A percentile compares a stretch with the other conserved stretches of the same genome.
phyloP scores from a whole-genome alignment of 2,113 vertebrate genomes.

The Chaenogobius annularis region DNA sequence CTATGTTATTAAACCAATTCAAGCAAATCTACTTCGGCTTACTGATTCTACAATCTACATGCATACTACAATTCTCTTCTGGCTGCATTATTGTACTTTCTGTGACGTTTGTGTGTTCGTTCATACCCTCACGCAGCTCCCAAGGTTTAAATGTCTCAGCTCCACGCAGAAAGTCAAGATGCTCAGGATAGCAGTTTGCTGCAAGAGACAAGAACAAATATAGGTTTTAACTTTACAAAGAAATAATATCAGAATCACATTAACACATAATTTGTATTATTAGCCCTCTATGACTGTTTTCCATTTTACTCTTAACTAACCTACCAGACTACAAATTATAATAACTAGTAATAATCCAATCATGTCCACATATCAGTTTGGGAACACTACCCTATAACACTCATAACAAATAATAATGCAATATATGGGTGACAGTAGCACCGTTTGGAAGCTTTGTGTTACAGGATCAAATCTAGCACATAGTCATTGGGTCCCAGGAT shows the following conservation, averaged over 20 bases:
- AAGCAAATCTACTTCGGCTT: neutral
- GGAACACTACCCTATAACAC: neutral
- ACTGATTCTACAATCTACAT: neutral
- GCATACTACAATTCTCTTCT: neutral
- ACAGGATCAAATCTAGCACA: neutral
- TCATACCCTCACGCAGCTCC: slow-evolving; percentile 95
- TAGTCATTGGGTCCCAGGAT: too few species aligned
- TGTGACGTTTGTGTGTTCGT: neutral
- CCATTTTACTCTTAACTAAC: neutral
- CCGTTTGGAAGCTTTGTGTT: neutral
- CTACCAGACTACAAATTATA: neutral
- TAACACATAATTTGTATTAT: neutral
- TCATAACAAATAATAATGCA: neutral
- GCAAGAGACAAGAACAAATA: slow-evolving; percentile 63
- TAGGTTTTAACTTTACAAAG: slow-evolving; percentile 25
- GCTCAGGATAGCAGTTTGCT: slow-evolving; percentile 96
- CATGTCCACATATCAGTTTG: neutral
- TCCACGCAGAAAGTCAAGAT: slow-evolving; percentile 96
- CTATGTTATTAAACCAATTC: slow-evolving; percentile 4
- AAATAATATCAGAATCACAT: neutral
- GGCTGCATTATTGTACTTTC: neutral
- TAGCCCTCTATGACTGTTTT: neutral
- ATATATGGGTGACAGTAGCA: neutral
- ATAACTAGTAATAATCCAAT: neutral
- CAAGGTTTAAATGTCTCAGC: slow-evolving; percentile 92